Evolutionary conservation across 2,797 vertebrate genomes (phyloP).

Genomic region (Takifugu ocellatus): DNA sequence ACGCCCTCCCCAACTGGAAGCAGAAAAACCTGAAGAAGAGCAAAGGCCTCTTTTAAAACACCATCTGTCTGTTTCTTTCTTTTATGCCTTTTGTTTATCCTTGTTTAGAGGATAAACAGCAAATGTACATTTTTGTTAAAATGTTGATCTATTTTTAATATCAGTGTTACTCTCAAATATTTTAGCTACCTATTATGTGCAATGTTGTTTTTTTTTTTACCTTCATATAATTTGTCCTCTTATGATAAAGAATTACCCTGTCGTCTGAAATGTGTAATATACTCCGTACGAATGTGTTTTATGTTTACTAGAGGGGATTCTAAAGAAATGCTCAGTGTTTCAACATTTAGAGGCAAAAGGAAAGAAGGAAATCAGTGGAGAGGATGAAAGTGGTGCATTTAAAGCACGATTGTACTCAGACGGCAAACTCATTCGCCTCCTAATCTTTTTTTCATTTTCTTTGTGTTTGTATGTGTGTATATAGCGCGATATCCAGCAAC

Average conservation of each 20-base stretch:
- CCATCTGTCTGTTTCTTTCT: slow-evolving; percentile 7
- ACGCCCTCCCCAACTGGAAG: slow-evolving; percentile 80
- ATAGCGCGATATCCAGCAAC: neutral
- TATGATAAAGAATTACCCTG: slow-evolving; percentile 41
- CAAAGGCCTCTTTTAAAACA: slow-evolving; percentile 77
- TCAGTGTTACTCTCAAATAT: slow-evolving; percentile 25
- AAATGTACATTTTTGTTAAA: slow-evolving; percentile 51
- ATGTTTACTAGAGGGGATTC: slow-evolving; percentile 17
- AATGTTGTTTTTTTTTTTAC: slow-evolving; percentile 26
- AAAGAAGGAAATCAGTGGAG: neutral
- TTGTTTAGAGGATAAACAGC: slow-evolving; percentile 30
- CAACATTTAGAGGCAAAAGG: neutral
- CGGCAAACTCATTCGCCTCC: slow-evolving; percentile 29
- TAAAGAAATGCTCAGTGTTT: too few species aligned
- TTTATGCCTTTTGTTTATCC: slow-evolving; percentile 18
- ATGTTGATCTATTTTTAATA: slow-evolving; percentile 42
- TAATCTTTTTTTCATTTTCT: slow-evolving; percentile 5
- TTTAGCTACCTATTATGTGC: slow-evolving; percentile 56
- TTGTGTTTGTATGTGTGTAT: neutral
- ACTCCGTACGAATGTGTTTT: slow-evolving; percentile 49
- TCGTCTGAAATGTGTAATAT: slow-evolving; percentile 69
- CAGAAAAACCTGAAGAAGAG: slow-evolving; percentile 81
- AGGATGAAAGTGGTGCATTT: neutral
- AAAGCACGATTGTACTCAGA: neutral
- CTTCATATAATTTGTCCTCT: slow-evolving; percentile 9